A percentile compares a stretch with the other conserved stretches of the same genome.
Conservation (phyloP, 2,888 invertebrate species). For the Megastigmus dorsalis region DNA sequence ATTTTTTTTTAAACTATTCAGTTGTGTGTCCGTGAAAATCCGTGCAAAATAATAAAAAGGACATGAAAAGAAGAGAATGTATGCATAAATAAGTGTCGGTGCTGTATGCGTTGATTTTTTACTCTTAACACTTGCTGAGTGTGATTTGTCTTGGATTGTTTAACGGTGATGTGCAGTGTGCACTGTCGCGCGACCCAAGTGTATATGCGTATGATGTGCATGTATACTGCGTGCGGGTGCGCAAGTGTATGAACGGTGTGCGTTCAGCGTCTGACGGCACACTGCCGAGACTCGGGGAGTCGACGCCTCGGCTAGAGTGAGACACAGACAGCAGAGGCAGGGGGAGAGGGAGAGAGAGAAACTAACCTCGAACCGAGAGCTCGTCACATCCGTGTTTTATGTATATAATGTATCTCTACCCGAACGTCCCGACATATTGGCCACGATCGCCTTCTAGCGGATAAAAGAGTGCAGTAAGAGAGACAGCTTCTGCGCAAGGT, state of each 20-base stretch:
- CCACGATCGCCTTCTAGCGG: neutral
- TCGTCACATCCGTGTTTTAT: slow-evolving; percentile 42
- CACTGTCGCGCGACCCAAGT: neutral
- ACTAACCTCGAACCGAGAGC: slow-evolving; percentile 56
- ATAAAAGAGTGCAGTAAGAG: neutral
- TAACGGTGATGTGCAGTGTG: slow-evolving; percentile 1
- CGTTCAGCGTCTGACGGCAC: neutral
- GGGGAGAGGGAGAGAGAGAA: slow-evolving; percentile 27
- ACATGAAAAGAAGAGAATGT: no score
- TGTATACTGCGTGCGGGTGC: neutral
- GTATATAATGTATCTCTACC: no score
- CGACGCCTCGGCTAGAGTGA: neutral
- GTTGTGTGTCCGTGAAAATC: no score
- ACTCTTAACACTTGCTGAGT: no score
- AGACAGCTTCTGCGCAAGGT: no score
- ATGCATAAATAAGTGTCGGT: no score
- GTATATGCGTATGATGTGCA: neutral
- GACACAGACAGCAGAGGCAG: slow-evolving; percentile 35
- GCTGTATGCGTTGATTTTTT: no score
- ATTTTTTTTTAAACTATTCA: no score
- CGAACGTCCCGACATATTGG: slow-evolving; percentile 10
- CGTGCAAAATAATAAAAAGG: no score
- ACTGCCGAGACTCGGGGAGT: neutral
- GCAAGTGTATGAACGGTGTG: neutral
- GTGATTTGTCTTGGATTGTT: slow-evolving; percentile 47